Percentiles rank a stretch among this genome's conserved stretches.
Evolutionary conservation across 2,797 vertebrate genomes (phyloP).

Genomic region (Spinibarbus caldwelli): DNA sequence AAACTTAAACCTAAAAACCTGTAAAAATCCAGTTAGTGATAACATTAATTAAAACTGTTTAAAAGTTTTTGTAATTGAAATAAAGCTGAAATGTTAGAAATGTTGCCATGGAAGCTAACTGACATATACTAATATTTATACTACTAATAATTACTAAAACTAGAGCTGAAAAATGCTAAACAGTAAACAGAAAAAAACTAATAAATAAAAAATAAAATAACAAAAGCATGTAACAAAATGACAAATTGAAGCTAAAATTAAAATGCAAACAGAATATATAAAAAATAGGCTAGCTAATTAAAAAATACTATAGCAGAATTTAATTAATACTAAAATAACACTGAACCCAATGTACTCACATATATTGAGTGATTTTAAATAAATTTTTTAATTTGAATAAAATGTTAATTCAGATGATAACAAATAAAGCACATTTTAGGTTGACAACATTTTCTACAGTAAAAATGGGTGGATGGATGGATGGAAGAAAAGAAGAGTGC

Average conservation of each 20-base stretch:
- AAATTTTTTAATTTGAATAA: neutral
- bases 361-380: neutral
- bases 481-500: constrained; percentile 41
- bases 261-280: neutral
- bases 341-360: neutral
- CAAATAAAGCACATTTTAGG: neutral
- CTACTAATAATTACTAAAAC: neutral
- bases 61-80: neutral
- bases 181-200: neutral
- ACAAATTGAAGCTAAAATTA: neutral
- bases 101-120: neutral
- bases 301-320: neutral
- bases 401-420: neutral
- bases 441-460: neutral
- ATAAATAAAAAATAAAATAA: neutral
- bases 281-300: neutral
- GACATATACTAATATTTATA: neutral
- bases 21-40: neutral
- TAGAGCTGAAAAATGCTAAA: neutral
- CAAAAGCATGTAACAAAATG: neutral
- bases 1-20: neutral
- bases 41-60: neutral
- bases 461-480: neutral
- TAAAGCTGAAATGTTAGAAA: too few species aligned
- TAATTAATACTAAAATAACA: neutral